A percentile compares a stretch with the other conserved stretches of the same genome.
phyloP scores from a whole-genome alignment of 2,797 vertebrate genomes.

The Enteromius unitaeniatus region DNA sequence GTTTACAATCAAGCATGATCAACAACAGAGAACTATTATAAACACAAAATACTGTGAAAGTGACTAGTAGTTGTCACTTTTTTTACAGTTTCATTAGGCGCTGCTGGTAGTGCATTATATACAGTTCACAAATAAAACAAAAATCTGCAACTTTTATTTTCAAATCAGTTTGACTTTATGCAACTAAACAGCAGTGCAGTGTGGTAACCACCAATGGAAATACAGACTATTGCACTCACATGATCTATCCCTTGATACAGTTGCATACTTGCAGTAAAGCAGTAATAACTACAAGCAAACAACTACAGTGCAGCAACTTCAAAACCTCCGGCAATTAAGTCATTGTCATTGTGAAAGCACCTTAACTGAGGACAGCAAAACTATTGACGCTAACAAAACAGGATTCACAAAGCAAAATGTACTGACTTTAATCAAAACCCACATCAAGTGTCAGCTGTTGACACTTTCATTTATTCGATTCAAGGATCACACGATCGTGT shows the following conservation, averaged over 20 bases:
- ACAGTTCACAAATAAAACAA: background rate
- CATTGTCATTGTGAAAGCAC: background rate
- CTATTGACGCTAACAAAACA: background rate
- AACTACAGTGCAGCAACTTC: background rate
- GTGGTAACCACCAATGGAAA: background rate
- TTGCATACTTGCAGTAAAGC: background rate
- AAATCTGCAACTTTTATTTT: background rate
- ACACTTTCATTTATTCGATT: constrained; percentile 15
- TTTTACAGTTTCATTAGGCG: background rate
- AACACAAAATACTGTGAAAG: background rate
- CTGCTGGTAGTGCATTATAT: background rate
- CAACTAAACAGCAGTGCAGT: background rate
- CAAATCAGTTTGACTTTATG: background rate
- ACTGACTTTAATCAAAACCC: constrained; percentile 5
- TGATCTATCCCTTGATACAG: background rate
- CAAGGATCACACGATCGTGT: constrained; percentile 20
- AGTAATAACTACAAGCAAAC: background rate
- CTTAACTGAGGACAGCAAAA: constrained; percentile 1
- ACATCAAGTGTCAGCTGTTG: background rate
- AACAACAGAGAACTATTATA: background rate
- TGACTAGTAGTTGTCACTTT: background rate
- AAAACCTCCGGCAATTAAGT: background rate
- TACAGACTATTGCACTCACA: background rate
- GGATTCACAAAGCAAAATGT: background rate
- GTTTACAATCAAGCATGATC: background rate